Conservation (phyloP, 2,113 vertebrate species). For the Gavialis gangeticus region DNA sequence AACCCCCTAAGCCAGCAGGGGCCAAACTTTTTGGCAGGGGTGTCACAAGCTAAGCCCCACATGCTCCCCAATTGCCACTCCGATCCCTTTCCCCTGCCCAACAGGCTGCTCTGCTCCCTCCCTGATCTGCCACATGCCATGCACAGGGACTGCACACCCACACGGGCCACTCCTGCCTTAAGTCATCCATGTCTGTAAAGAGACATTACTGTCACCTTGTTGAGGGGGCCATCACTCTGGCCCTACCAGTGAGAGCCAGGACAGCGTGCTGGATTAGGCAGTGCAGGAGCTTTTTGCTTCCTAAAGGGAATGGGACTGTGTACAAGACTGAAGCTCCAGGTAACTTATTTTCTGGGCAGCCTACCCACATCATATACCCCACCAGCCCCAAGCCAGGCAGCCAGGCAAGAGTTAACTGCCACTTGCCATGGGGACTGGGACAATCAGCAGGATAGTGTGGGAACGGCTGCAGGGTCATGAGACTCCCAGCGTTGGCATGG, state of each 20-base stretch:
- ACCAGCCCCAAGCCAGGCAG: rapidly evolving
- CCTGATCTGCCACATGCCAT: too few species aligned
- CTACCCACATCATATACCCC: background rate
- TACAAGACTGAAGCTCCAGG: background rate
- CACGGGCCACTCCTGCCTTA: too few species aligned
- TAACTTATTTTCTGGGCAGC: background rate
- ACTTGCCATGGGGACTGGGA: background rate
- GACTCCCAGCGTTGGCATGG: slow-evolving; percentile 14
- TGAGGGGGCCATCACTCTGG: background rate
- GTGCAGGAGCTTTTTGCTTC: rapidly evolving
- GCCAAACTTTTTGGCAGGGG: rapidly evolving
- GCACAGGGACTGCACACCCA: too few species aligned
- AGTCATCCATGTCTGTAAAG: background rate
- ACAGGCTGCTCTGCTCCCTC: too few species aligned
- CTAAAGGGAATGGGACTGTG: rapidly evolving
- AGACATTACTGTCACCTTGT: background rate
- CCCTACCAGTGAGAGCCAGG: background rate
- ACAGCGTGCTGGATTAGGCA: background rate
- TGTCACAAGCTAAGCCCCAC: too few species aligned
- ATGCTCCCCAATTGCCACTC: rapidly evolving
- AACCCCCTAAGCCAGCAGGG: background rate
- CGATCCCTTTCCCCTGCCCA: background rate
- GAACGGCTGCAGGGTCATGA: slow-evolving; percentile 53
- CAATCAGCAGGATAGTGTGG: background rate
- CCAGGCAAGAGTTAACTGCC: background rate